Evolutionary conservation across 2,888 invertebrate genomes (phyloP).

Genomic region (Macroteleia sp.): DNA sequence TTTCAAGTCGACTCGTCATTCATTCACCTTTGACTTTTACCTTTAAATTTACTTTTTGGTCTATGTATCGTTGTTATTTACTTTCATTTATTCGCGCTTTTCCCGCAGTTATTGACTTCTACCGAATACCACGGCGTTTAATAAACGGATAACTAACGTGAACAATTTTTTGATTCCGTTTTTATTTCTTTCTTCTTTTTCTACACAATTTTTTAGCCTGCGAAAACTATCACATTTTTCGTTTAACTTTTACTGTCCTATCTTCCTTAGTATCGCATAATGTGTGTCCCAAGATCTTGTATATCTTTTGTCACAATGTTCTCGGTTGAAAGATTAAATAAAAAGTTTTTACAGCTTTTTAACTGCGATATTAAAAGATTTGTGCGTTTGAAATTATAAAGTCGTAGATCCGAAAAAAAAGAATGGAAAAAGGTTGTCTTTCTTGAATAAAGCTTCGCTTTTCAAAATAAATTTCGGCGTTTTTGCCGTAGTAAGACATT

Average conservation of each 20-base stretch:
- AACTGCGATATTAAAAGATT: constrained; percentile 50
- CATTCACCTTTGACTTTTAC: no score
- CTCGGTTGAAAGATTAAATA: constrained; percentile 44
- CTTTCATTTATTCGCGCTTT: constrained; percentile 2
- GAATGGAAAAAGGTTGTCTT: constrained; percentile 2
- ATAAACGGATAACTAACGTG: not conserved
- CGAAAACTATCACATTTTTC: not conserved
- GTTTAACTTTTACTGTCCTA: constrained; percentile 29
- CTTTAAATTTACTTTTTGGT: no score
- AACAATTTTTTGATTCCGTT: not conserved
- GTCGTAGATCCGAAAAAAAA: not conserved
- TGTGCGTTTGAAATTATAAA: constrained; percentile 17
- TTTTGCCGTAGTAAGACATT: constrained; percentile 42
- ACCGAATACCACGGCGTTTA: not conserved
- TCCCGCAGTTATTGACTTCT: not conserved
- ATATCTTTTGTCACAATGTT: constrained; percentile 43
- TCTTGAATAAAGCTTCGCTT: constrained; percentile 16
- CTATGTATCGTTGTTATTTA: not conserved
- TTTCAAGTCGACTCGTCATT: no score
- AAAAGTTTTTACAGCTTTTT: constrained; percentile 46
- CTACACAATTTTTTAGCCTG: not conserved
- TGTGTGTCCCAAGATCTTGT: constrained; percentile 30
- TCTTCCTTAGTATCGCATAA: constrained; percentile 31
- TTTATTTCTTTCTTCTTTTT: no score
- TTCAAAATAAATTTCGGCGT: constrained; percentile 48